Evolutionary conservation across 2,113 vertebrate species (phyloP).

Genomic region (Rynchops niger): DNA sequence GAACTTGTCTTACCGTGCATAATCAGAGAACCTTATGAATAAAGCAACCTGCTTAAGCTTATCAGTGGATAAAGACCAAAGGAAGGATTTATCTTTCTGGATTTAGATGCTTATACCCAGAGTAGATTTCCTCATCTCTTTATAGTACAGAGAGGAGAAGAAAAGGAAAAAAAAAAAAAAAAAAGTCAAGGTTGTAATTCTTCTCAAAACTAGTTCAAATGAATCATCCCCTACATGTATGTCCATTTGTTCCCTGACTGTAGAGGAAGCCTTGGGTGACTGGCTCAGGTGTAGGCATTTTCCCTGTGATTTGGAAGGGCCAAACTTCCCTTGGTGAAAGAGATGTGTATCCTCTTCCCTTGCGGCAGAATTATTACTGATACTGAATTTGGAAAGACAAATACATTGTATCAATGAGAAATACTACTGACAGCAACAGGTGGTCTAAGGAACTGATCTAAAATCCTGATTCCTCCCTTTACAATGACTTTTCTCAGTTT

Average conservation of each 20-base stretch:
- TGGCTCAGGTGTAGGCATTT: not conserved
- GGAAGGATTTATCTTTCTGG: not conserved
- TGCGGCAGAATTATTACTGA: not conserved
- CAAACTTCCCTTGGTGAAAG: not conserved
- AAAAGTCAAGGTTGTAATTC: not conserved
- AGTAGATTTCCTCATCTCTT: not conserved
- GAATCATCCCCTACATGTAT: not conserved
- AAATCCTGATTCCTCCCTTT: not conserved
- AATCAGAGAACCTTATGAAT: not conserved
- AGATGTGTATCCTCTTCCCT: not conserved
- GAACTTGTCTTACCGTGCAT: not conserved
- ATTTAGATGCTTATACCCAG: not conserved
- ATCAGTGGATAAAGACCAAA: not conserved
- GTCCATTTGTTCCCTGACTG: not conserved
- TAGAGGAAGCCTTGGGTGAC: not conserved
- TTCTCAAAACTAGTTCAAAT: not conserved
- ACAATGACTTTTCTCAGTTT: not conserved
- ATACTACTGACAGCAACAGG: not conserved
- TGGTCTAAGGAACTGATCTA: not conserved
- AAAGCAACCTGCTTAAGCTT: not conserved
- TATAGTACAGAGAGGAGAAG: not conserved
- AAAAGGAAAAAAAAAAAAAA: not conserved
- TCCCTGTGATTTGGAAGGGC: not conserved
- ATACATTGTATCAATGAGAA: not conserved
- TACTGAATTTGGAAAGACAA: not conserved